phyloP scores from a whole-genome alignment of 2,888 invertebrate genomes.

The Lasioglossum leucozonium region DNA sequence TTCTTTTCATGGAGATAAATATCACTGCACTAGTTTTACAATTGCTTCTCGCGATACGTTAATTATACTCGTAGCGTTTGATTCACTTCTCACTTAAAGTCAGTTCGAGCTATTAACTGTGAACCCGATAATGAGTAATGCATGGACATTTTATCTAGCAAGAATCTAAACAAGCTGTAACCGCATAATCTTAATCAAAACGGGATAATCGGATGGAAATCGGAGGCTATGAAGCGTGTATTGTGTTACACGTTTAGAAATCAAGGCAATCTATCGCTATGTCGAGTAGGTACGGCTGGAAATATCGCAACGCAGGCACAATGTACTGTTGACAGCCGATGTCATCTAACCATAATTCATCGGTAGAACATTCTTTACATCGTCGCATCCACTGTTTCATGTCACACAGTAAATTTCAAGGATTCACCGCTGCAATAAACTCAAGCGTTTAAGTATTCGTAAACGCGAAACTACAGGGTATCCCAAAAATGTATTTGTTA shows the following conservation, averaged over 20 bases:
- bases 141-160: neutral
- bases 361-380: neutral
- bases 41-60: neutral
- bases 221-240: neutral
- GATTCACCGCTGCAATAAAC: neutral
- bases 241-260: neutral
- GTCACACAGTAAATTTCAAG: neutral
- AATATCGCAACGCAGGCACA: neutral
- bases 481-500: neutral
- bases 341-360: neutral
- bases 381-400: neutral
- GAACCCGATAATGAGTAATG: neutral
- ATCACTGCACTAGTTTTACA: neutral
- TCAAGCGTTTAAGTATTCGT: neutral
- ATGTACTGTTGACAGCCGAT: neutral
- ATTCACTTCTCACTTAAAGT: neutral
- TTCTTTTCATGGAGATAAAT: neutral
- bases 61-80: neutral
- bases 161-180: neutral
- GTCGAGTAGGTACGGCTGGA: neutral
- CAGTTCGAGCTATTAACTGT: neutral
- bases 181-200: conserved; percentile 21
- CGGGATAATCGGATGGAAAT: neutral
- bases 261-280: neutral
- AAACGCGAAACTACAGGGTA: neutral